These are phyloP conservation scores for Protonemura montana DNA, from an alignment of 2,888 invertebrate species.

Conservation along the genomic window DNA sequence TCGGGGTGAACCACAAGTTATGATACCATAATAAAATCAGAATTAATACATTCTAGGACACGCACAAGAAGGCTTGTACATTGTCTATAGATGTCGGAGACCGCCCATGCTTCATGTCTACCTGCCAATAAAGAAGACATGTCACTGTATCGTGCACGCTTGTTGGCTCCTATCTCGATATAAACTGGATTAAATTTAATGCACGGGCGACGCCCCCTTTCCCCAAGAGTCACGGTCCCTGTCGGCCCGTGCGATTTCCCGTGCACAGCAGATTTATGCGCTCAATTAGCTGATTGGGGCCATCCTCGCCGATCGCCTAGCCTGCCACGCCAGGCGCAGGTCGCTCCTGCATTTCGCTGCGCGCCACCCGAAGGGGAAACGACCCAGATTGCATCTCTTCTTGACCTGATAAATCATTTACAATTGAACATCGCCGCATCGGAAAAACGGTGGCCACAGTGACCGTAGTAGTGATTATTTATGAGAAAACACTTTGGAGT, in stretches of 20 bases:
- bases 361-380: not conserved
- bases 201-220: conserved; percentile 35
- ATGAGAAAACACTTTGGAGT: too few relatives aligned
- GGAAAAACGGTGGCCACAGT: not conserved
- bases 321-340: not conserved
- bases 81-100: not conserved
- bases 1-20: not conserved
- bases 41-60: not conserved
- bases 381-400: not conserved
- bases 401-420: conserved; percentile 7
- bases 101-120: not conserved
- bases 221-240: conserved; percentile 27
- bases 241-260: conserved; percentile 25
- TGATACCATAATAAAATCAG: not conserved
- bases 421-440: not conserved
- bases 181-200: conserved; percentile 43
- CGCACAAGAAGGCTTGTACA: not conserved
- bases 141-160: conserved; percentile 24
- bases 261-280: conserved; percentile 44
- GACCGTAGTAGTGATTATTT: not conserved
- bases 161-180: conserved; percentile 30
- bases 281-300: conserved; percentile 49
- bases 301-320: conserved; percentile 7
- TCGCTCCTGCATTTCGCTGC: not conserved
- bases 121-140: not conserved